These are phyloP conservation scores for Drosophila chauvacae DNA, from an alignment of 1,140 invertebrate genomes.

Conservation along the genomic window DNA sequence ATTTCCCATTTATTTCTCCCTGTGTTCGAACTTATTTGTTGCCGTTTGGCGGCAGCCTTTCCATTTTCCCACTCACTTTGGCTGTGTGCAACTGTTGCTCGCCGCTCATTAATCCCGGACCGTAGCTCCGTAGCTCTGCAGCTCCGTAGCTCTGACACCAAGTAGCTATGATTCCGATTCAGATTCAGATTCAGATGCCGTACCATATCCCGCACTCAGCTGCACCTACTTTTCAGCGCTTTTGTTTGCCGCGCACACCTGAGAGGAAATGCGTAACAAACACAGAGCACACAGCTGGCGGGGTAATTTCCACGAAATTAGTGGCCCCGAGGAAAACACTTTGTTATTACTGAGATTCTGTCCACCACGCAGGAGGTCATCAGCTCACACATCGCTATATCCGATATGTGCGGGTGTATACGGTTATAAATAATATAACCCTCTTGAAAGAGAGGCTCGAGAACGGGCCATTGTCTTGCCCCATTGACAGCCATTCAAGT, in stretches of 20 bases:
- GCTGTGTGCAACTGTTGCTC: slow-evolving; percentile 66
- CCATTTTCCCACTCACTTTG: slow-evolving; percentile 81
- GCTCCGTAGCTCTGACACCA: slow-evolving; percentile 44
- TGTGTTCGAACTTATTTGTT: slow-evolving; percentile 62
- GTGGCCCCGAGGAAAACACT: slow-evolving; percentile 47
- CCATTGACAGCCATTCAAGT: slow-evolving; percentile 77
- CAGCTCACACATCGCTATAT: slow-evolving; percentile 8
- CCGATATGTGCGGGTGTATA: slow-evolving; percentile 52
- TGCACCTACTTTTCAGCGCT: slow-evolving; percentile 77
- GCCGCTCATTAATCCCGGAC: slow-evolving; percentile 72
- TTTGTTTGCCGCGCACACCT: slow-evolving; percentile 75
- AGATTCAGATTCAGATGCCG: slow-evolving; percentile 54
- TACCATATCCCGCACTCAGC: slow-evolving; percentile 49
- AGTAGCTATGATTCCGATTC: slow-evolving; percentile 21
- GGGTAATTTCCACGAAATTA: slow-evolving; percentile 74
- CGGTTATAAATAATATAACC: slow-evolving; percentile 14
- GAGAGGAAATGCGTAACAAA: slow-evolving; percentile 78
- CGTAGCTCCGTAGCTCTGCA: slow-evolving; percentile 31
- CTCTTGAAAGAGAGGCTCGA: slow-evolving; percentile 34
- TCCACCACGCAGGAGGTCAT: slow-evolving; percentile 77
- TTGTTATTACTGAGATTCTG: slow-evolving; percentile 56
- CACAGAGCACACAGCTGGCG: slow-evolving; percentile 25
- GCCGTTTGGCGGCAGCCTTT: slow-evolving; percentile 70
- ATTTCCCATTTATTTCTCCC: slow-evolving; percentile 24
- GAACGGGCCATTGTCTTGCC: slow-evolving; percentile 54